These are phyloP conservation scores for Marmota flaviventris DNA, from an alignment of 2,113 vertebrate species.

Conservation along the genomic window DNA sequence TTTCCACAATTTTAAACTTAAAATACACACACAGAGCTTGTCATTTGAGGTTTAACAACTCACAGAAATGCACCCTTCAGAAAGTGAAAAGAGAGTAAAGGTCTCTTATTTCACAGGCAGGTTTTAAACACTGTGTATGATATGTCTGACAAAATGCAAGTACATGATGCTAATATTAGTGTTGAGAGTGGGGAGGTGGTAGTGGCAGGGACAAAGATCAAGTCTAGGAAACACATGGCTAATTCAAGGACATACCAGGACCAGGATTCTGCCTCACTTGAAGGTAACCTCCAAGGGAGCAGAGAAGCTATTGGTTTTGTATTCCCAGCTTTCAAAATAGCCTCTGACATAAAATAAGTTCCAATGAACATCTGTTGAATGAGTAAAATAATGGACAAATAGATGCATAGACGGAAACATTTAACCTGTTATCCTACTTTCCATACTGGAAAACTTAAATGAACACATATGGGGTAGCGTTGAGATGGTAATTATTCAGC, in stretches of 20 bases:
- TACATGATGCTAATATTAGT: neutral
- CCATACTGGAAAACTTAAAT: neutral
- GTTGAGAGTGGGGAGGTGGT: neutral
- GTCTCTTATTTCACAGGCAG: neutral
- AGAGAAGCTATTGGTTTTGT: neutral
- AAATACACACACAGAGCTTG: neutral
- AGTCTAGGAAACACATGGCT: accelerated
- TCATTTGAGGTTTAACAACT: neutral
- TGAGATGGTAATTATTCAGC: neutral
- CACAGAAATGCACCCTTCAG: neutral
- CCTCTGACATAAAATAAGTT: neutral
- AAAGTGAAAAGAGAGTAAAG: neutral
- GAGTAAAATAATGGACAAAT: neutral
- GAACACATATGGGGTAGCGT: neutral
- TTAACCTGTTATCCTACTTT: neutral
- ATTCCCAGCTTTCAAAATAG: neutral
- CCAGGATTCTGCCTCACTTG: neutral
- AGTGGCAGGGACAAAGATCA: neutral
- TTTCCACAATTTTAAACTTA: neutral
- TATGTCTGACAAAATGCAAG: neutral
- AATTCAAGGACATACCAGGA: accelerated
- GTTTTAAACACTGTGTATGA: neutral
- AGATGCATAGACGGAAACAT: neutral
- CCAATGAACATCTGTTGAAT: neutral
- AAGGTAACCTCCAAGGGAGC: neutral